Evolutionary conservation across 92 coral and sea anemone genomes (phyloP), one percentile per base, ranked within the genome.

Genomic region (Desmophyllum pertusum): DNA sequence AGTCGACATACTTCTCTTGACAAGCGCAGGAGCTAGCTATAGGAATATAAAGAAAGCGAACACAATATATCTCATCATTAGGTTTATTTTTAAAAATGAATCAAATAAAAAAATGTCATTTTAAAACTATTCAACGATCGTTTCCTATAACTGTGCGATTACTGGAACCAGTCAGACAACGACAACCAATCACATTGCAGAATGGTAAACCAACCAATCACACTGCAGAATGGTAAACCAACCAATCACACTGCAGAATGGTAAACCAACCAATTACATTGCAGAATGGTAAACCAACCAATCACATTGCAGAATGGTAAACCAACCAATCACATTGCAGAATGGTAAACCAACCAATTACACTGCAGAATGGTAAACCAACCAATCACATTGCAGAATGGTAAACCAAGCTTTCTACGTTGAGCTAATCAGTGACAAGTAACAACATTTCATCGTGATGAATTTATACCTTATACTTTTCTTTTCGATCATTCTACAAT

Each of bases 81-180:
- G 71, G 25, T 80, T 80, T 80, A 80, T 80, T 80, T 51, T 50
- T 80, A 31, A 48, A 80, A 80, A 46, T 33, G 41, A 38, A 67
- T 66, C 36, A 66, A 46, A 66, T 66, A 62, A 80, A 67, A 65
- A 80, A 52, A 41, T 14, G 36, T 69, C 53, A 67, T 48, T 80
- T 65, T 48, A 64, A 79, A 66, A 46, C 39, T 79, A 45, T 79
- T 46, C 42, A 43, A 27, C 75, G n/a, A 33, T 50, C 33, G 38
- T 23, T 35, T 38, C 43, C 18, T 77, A n/a, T n/a, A 7, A 0
- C 15, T 29, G 38, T 18, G 18, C 23, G 72, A 41, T 9, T 41
- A 29, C n/a, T 33, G 41, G 19, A 33, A 2, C 39, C 70, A 29
- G 70, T 64, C 13, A 64, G 25, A 35, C 71, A 66, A 2, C 17